phyloP scores from a whole-genome alignment of 2,113 vertebrate genomes.

The Dascyllus trimaculatus region DNA sequence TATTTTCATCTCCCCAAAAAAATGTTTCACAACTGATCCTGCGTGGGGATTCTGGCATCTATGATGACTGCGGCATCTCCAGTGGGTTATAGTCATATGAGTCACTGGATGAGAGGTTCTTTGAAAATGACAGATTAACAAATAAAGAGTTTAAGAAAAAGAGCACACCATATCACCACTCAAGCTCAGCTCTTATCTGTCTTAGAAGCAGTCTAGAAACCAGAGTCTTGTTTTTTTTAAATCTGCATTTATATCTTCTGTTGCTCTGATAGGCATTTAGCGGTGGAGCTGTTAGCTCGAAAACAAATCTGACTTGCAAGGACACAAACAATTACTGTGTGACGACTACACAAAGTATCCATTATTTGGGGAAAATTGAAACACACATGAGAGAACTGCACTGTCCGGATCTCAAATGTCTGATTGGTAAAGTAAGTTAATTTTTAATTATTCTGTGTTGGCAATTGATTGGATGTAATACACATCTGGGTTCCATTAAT shows the following conservation, averaged over 20 bases:
- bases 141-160: conserved; percentile 39
- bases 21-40: conserved; percentile 24
- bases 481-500: conserved; percentile 73
- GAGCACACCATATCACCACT: conserved; percentile 11
- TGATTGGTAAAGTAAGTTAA: conserved; percentile 55
- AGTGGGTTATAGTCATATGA: conserved; percentile 26
- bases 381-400: conserved; percentile 3
- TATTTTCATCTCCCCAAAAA: not conserved
- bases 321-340: not conserved
- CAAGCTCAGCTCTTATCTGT: conserved; percentile 3
- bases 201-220: not conserved
- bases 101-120: conserved; percentile 36
- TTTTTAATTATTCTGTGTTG: conserved; percentile 59
- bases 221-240: not conserved
- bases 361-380: conserved; percentile 1
- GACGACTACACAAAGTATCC: not conserved
- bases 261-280: not conserved
- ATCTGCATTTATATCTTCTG: not conserved
- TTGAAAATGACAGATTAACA: conserved; percentile 49
- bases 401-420: conserved; percentile 7
- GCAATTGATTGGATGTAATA: conserved; percentile 58
- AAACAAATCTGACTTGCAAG: conserved; percentile 10
- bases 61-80: conserved; percentile 23
- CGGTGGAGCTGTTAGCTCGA: not conserved
- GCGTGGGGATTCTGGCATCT: conserved; percentile 23